Percentiles rank a stretch among this genome's conserved stretches.
phyloP scores from a whole-genome alignment of 2,113 vertebrate genomes.

The Dromaius novaehollandiae region DNA sequence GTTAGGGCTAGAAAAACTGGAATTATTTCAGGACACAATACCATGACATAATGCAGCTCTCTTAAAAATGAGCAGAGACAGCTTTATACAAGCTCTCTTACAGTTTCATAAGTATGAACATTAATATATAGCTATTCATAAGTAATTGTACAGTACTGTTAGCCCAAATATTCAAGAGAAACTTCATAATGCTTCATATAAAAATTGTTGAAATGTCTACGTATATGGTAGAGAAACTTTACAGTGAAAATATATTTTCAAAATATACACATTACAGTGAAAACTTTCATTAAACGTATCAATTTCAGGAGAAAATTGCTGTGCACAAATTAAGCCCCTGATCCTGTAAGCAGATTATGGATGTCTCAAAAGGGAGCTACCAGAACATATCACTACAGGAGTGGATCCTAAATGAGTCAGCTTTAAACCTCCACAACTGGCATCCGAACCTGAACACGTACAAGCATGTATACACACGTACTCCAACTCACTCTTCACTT shows the following conservation, averaged over 20 bases:
- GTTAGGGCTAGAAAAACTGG: not conserved
- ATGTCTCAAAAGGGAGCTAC: not conserved
- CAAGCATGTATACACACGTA: not conserved
- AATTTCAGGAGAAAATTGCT: not conserved
- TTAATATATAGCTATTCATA: not conserved
- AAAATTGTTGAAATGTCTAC: not conserved
- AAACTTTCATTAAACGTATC: not conserved
- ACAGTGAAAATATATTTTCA: not conserved
- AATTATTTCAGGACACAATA: not conserved
- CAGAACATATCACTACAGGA: not conserved
- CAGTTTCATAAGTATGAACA: not conserved
- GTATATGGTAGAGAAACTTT: not conserved
- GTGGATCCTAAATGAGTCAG: not conserved
- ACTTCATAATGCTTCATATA: not conserved
- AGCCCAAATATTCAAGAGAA: not conserved
- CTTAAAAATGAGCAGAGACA: not conserved
- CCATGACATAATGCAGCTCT: not conserved
- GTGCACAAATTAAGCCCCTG: fast-evolving
- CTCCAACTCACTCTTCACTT: not conserved
- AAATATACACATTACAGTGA: not conserved
- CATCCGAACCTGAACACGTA: not conserved
- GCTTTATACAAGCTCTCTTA: not conserved
- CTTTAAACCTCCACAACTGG: not conserved
- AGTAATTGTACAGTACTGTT: not conserved
- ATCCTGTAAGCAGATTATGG: not conserved